Percentiles rank a stretch among this genome's conserved stretches.
phyloP scores from a whole-genome alignment of 2,113 vertebrate species.

The Grallaria varia region DNA sequence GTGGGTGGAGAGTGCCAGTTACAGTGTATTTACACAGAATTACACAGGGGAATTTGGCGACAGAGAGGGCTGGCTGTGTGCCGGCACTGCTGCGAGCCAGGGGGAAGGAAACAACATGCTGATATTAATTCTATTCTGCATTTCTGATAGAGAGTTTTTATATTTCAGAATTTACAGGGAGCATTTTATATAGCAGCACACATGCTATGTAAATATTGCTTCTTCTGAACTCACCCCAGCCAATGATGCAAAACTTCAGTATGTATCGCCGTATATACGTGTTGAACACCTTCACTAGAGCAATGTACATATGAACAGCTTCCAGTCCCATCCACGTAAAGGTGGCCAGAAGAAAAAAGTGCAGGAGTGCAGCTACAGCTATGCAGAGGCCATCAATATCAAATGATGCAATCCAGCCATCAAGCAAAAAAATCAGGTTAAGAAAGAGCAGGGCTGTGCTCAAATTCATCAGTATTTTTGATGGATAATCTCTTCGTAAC shows the following conservation, averaged over 20 bases:
- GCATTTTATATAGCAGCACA: neutral
- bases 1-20: neutral
- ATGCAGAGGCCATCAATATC: conserved; percentile 78
- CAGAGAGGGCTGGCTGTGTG: neutral
- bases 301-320: conserved; percentile 98
- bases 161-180: neutral
- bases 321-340: conserved; percentile 99
- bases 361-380: conserved; percentile 83
- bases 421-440: conserved; percentile 90
- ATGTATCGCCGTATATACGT: conserved; percentile 95
- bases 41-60: accelerated
- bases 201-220: neutral
- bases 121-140: neutral
- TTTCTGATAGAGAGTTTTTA: neutral
- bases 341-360: conserved; percentile 93
- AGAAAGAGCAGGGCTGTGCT: conserved; percentile 90
- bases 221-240: conserved; percentile 86
- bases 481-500: conserved; percentile 93
- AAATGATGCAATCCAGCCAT: conserved; percentile 90
- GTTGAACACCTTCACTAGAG: conserved; percentile 97
- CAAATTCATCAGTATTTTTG: conserved; percentile 98
- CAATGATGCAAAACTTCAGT: conserved; percentile 94
- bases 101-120: neutral
- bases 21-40: neutral
- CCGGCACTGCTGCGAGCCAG: accelerated